These are phyloP conservation scores for Amphipoea oculea DNA, from an alignment of 2,888 invertebrate species.

Conservation along the genomic window DNA sequence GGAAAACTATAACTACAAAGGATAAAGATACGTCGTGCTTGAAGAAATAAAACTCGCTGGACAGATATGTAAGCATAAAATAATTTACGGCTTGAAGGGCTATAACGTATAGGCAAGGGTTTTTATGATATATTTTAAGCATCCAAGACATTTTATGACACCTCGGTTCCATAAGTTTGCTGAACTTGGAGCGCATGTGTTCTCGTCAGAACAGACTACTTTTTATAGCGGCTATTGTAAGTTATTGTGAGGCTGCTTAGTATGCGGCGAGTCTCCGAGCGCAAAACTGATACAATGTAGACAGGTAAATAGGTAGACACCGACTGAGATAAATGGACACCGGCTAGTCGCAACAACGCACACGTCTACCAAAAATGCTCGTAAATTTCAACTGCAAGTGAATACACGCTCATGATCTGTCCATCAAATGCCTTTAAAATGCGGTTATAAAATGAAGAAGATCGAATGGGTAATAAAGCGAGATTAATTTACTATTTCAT, in stretches of 20 bases:
- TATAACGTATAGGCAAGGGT: constrained; percentile 66
- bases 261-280: constrained; percentile 77
- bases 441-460: constrained; percentile 72
- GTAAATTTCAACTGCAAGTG: constrained; percentile 71
- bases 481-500: constrained; percentile 75
- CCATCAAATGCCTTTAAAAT: constrained; percentile 72
- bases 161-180: constrained; percentile 61
- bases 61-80: constrained; percentile 67
- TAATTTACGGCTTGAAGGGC: constrained; percentile 67
- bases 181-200: constrained; percentile 70
- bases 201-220: constrained; percentile 71
- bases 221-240: constrained; percentile 82
- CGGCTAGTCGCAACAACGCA: constrained; percentile 67
- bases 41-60: constrained; percentile 66
- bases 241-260: constrained; percentile 79
- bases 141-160: constrained; percentile 63
- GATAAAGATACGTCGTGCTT: constrained; percentile 64
- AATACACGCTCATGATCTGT: constrained; percentile 70
- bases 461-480: constrained; percentile 75
- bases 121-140: constrained; percentile 69
- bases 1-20: constrained; percentile 58
- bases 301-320: constrained; percentile 75
- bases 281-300: constrained; percentile 78
- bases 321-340: constrained; percentile 76
- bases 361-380: constrained; percentile 67